Conservation (phyloP, 2,797 vertebrate species). For the Natrix natrix region DNA sequence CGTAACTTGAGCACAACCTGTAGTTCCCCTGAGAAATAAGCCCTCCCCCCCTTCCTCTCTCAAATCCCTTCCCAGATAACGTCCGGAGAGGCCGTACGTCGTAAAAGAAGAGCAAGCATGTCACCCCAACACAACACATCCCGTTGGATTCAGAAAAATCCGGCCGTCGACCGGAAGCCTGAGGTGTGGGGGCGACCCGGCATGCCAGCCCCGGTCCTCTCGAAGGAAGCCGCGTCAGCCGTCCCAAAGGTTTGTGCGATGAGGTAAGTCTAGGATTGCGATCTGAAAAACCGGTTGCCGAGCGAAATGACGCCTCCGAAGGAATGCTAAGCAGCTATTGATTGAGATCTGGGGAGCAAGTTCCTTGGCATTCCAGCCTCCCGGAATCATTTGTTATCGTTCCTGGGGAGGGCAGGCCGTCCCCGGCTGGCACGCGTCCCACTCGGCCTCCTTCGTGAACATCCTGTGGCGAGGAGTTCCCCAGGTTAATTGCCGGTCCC, state of each 20-base stretch:
- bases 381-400: neutral
- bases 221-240: neutral
- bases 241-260: neutral
- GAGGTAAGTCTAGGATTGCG: neutral
- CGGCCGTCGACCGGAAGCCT: neutral
- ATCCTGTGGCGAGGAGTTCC: constrained; percentile 23
- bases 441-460: neutral
- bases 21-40: neutral
- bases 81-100: neutral
- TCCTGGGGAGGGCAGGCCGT: neutral
- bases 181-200: neutral
- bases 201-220: neutral
- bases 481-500: neutral
- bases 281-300: no score
- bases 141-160: neutral
- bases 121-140: neutral
- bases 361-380: constrained; percentile 5
- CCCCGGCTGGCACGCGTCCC: neutral
- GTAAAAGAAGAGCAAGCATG: neutral
- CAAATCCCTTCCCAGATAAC: neutral
- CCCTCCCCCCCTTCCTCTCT: neutral
- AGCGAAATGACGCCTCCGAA: neutral
- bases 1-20: neutral
- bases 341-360: neutral
- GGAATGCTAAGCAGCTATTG: neutral